These are phyloP conservation scores for Pantelozetes paolii DNA, from an alignment of 2,888 invertebrate species.

Conservation along the genomic window DNA sequence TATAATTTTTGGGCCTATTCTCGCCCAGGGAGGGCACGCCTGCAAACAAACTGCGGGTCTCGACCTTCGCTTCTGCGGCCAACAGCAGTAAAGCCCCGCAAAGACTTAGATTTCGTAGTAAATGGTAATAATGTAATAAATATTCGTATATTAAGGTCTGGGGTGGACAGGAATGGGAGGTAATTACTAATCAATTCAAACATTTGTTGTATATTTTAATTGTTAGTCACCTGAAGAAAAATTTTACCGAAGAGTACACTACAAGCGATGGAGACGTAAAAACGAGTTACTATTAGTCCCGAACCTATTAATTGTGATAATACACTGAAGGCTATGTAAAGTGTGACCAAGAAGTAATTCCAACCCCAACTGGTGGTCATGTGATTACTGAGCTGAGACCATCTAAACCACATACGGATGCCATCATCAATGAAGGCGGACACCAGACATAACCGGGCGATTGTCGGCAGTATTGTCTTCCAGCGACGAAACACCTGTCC, in stretches of 20 bases:
- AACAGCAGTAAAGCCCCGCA: constrained; percentile 94
- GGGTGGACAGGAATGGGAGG: background rate
- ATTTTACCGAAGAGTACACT: constrained; percentile 92
- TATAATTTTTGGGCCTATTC: constrained; percentile 92
- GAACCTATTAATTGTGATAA: constrained; percentile 94
- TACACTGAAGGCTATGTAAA: constrained; percentile 93
- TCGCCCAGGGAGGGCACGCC: constrained; percentile 69
- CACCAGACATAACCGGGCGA: constrained; percentile 92
- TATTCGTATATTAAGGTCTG: constrained; percentile 93
- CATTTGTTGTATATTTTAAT: too few relatives aligned
- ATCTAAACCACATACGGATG: constrained; percentile 98
- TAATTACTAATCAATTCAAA: background rate
- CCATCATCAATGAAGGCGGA: constrained; percentile 99
- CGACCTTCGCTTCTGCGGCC: constrained; percentile 89
- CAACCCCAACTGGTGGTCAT: constrained; percentile 97
- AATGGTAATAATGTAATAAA: constrained; percentile 75
- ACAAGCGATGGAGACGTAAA: constrained; percentile 84
- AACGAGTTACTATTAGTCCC: constrained; percentile 87
- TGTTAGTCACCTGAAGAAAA: constrained; percentile 88
- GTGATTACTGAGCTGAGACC: constrained; percentile 93
- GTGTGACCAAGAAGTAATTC: constrained; percentile 83
- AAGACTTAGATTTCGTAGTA: constrained; percentile 78
- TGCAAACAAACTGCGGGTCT: constrained; percentile 90
- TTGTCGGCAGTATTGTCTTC: constrained; percentile 86
- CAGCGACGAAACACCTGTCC: constrained; percentile 81